Base-by-base conservation (phyloP, 2,888 invertebrate species). In the Caradrina kadenii region DNA sequence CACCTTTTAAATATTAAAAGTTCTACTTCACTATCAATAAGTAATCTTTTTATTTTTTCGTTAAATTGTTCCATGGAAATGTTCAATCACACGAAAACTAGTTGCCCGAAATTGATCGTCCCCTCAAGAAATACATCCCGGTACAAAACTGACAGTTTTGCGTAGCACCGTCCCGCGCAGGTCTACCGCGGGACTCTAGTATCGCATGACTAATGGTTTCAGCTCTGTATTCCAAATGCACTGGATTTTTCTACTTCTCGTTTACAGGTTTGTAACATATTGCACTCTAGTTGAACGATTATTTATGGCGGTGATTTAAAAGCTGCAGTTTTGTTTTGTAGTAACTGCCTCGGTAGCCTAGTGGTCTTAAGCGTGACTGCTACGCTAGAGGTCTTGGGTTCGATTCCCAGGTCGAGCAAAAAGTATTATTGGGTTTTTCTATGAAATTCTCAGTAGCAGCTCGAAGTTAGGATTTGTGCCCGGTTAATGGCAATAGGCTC, bases 121-220 rank as follows among this genome's bases (percentile, higher is more conserved):
- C 67, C 78, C 52, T 2, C 50, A 81, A 78, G 79, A 69, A 68
- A 73, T 73, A 77, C 73, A 67, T 59, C 56, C 64, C 53, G 19
- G 26, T 35, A 67, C 73, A 75, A 69, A 77, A 78, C 69, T 73
- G 78, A 4, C 81, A 69, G 73, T 79, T 81, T 77, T 60, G 69
- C 63, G 63, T 60, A 42, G 19, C 5, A 26, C 63, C 63, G 80
- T 71, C 63, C 80, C 80, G 77, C 54, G 49, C 63, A 53, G 56
- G 39, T 54, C 26, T 62, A 55, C 26, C 63, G 26, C 52, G 52
- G 55, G 61, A 8, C 72, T 73, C 53, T 19, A 15, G 35, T 48
- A 26, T 62, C 35, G 31, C n/a, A 63, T 76, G 76, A 79, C 60
- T 68, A 76, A 79, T 80, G 65, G 65, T 19, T 7, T 17, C 22